phyloP scores from a whole-genome alignment of 2,113 vertebrate species.

The Noctilio leporinus region DNA sequence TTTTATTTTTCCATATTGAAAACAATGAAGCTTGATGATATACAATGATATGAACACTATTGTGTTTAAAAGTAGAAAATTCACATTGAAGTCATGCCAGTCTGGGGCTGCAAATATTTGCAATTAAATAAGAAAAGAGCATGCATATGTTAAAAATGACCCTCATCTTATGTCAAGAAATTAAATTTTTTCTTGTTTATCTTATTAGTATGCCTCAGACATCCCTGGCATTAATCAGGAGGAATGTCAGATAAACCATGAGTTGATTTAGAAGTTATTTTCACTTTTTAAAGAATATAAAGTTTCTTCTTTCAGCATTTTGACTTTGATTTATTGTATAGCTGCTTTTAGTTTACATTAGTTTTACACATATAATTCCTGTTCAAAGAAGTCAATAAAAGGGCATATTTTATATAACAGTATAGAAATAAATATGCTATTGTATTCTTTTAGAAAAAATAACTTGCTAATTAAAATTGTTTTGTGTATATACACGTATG shows the following conservation, averaged over 20 bases:
- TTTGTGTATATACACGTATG: neutral
- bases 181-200: slow-evolving; percentile 73
- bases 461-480: neutral
- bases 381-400: neutral
- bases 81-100: neutral
- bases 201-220: slow-evolving; percentile 69
- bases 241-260: slow-evolving; percentile 68
- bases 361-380: neutral
- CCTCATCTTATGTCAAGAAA: slow-evolving; percentile 66
- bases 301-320: slow-evolving; percentile 17
- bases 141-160: slow-evolving; percentile 72
- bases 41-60: neutral
- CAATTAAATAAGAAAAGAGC: slow-evolving; percentile 5
- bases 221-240: slow-evolving; percentile 69
- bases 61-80: slow-evolving; percentile 29
- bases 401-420: neutral
- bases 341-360: neutral
- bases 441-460: neutral
- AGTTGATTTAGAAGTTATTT: slow-evolving; percentile 41
- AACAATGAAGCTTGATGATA: neutral
- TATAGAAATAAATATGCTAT: neutral
- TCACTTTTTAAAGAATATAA: neutral
- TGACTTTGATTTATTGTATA: slow-evolving; percentile 43
- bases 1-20: slow-evolving; percentile 34
- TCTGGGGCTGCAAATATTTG: slow-evolving; percentile 61